Conservation (phyloP, 2,113 vertebrate species). For the Cheirogaleus medius region DNA sequence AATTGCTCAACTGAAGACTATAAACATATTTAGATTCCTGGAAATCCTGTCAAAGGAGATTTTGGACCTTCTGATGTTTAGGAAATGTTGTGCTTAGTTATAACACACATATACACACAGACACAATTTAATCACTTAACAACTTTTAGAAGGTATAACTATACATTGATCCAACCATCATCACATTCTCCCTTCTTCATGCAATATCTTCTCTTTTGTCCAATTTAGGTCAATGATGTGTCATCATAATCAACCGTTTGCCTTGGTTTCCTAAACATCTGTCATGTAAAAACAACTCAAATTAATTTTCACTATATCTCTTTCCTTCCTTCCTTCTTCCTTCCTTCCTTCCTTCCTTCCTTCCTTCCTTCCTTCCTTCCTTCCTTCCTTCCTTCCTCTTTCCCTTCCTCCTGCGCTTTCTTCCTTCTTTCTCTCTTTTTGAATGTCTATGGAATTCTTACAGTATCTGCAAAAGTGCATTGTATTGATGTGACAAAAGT, state of each 20-base stretch:
- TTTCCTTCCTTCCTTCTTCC: background rate
- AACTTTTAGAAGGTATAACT: background rate
- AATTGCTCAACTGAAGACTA: conserved; percentile 22
- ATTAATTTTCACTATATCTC: background rate
- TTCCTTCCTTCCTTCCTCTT: no score
- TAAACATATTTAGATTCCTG: background rate
- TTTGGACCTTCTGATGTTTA: background rate
- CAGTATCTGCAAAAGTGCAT: background rate
- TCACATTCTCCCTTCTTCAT: background rate
- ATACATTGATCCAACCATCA: background rate
- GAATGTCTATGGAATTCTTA: background rate
- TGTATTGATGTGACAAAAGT: background rate
- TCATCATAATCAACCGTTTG: background rate
- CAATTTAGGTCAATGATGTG: background rate
- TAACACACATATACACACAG: background rate
- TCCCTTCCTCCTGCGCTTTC: background rate
- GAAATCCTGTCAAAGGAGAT: no score
- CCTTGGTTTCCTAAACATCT: background rate
- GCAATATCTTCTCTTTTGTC: background rate
- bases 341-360: accelerated
- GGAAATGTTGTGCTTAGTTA: background rate
- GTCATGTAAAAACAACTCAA: background rate
- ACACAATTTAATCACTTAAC: background rate
- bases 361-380: background rate
- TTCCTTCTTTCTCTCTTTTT: background rate